phyloP scores from a whole-genome alignment of 2,113 vertebrate genomes.

The Hydrochoerus hydrochaeris region DNA sequence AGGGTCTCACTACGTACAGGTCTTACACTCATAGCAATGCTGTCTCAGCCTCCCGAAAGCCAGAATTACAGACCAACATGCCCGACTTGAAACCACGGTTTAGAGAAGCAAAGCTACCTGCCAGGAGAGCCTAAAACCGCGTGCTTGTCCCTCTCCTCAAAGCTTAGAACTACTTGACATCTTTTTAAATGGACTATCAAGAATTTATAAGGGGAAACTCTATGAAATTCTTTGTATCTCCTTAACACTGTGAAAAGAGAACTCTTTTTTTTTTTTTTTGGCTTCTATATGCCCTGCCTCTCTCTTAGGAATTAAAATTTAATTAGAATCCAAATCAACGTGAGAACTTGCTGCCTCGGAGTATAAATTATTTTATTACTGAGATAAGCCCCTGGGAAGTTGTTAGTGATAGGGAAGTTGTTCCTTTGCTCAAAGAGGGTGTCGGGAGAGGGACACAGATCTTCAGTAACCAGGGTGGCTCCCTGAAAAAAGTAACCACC shows the following conservation, averaged over 20 bases:
- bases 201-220: constrained; percentile 53
- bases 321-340: constrained; percentile 67
- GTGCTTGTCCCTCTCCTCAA: background rate
- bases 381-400: constrained; percentile 23
- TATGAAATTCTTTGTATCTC: constrained; percentile 26
- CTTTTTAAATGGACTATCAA: constrained; percentile 37
- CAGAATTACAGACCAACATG: background rate
- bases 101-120: constrained; percentile 45
- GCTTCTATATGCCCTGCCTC: background rate
- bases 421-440: background rate
- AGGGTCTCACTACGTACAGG: background rate
- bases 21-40: background rate
- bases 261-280: constrained; percentile 8
- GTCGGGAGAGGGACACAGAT: background rate
- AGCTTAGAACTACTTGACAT: background rate
- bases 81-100: background rate
- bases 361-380: constrained; percentile 70
- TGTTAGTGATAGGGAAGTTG: background rate
- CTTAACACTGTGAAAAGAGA: constrained; percentile 31
- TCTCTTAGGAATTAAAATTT: constrained; percentile 65
- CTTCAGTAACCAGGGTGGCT: constrained; percentile 2
- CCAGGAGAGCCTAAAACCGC: background rate
- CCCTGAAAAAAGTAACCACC: constrained; percentile 29
- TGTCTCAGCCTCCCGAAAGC: background rate
- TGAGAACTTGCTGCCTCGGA: constrained; percentile 37